Evolutionary conservation across 2,888 invertebrate genomes (phyloP).

Genomic region (Plemyria rubiginata): DNA sequence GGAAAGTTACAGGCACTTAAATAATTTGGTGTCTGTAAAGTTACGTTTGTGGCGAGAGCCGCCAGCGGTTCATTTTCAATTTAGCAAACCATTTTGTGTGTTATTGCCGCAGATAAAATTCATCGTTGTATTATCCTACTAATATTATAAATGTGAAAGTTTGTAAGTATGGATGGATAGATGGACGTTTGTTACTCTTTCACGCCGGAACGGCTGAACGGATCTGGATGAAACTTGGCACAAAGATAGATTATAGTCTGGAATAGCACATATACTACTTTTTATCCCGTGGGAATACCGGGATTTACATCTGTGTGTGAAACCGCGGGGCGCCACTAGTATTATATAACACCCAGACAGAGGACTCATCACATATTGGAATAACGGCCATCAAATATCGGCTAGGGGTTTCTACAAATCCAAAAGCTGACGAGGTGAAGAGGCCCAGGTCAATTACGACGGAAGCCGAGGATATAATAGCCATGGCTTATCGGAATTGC

Average conservation of each 20-base stretch:
- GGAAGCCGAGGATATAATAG: background rate
- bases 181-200: too few species aligned
- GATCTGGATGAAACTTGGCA: too few species aligned
- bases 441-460: background rate
- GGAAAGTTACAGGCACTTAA: background rate
- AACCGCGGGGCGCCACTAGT: too few species aligned
- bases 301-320: too few species aligned
- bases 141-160: too few species aligned
- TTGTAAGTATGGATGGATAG: too few species aligned
- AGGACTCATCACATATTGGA: too few species aligned
- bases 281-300: too few species aligned
- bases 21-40: background rate
- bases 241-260: too few species aligned
- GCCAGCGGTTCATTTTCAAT: background rate
- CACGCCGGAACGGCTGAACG: too few species aligned
- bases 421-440: background rate
- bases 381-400: background rate
- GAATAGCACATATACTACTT: too few species aligned
- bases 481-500: constrained; percentile 2
- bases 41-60: background rate
- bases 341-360: too few species aligned
- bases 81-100: background rate
- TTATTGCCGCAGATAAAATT: background rate
- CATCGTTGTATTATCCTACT: background rate
- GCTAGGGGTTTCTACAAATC: background rate